Evolutionary conservation across 2,113 vertebrate species (phyloP).

Genomic region (Jaculus jaculus): DNA sequence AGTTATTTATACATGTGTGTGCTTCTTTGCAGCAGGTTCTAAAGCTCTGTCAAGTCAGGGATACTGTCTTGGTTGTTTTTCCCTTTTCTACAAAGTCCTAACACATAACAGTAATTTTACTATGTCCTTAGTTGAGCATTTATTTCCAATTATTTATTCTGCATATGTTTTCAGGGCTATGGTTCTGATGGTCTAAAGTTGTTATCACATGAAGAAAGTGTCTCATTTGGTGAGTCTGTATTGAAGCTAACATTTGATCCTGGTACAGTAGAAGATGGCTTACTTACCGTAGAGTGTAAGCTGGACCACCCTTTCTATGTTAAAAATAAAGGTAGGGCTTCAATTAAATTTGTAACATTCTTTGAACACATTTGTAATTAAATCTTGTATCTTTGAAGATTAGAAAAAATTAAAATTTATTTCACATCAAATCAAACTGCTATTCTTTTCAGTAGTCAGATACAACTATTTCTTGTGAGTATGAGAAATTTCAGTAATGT

Average conservation of each 20-base stretch:
- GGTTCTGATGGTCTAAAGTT: conserved; percentile 95
- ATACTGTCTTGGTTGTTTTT: conserved; percentile 39
- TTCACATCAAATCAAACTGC: conserved; percentile 24
- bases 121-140: conserved; percentile 31
- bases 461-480: neutral
- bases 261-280: conserved; percentile 92
- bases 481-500: neutral
- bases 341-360: conserved; percentile 53
- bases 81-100: conserved; percentile 26
- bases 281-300: conserved; percentile 95
- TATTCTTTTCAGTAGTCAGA: neutral
- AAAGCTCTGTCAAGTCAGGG: conserved; percentile 9
- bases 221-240: conserved; percentile 95
- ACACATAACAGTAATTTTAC: neutral
- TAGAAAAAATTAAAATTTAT: conserved; percentile 42
- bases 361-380: conserved; percentile 57
- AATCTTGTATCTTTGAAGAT: conserved; percentile 45
- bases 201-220: conserved; percentile 94
- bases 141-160: conserved; percentile 56
- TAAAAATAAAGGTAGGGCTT: conserved; percentile 95
- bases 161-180: conserved; percentile 87
- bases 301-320: conserved; percentile 98
- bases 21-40: neutral
- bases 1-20: neutral
- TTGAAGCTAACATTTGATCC: conserved; percentile 98